Base-by-base conservation (phyloP, 2,113 vertebrate species). In the Reinhardtius hippoglossoides region DNA sequence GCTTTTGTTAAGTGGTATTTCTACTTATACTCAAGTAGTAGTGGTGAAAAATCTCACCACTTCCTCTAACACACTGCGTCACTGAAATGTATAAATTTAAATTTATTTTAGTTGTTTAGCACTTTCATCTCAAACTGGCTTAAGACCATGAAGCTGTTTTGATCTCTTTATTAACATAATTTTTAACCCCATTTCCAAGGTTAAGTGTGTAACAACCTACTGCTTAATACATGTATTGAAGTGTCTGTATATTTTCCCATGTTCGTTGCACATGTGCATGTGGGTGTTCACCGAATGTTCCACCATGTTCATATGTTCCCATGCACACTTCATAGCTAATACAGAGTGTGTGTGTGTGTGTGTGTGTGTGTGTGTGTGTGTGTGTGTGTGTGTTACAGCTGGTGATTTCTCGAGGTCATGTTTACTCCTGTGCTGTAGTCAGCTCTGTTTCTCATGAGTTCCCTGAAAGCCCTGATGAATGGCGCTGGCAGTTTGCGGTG, bases 371-470 rank as follows among this genome's bases (percentile, higher is more conserved):
- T 67, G 16, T 37, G 67, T 18, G 40, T 60, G 9, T 67, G 55
- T 69, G 71, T 48, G 10, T 56, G 3, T 26, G 67, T 71, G 37
- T 4, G 59, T 76, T 72, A 50, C 60, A 70, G 69, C 54, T 4
- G 40, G 48, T 35, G 60, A 72, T 84, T 73, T 80, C 80, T 21
- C 18, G 68, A 62, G 81, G 71, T 89, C 80, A 77, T 52, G 67
- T 75, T 87, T 76, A 73, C 80, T 50, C 48, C 48, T 69, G 2
- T 5, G 4, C 55, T 48, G 56, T 54, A 56, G 78, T 67, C 75
- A 59, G 62, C 67, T 64, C 81, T 71, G 67, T 72, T 80, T 74
- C 73, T 90, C 82, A 90, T 90, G 90, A 82, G 71, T 59, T 79
- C 60, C 63, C 62, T 85, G 75, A 79, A 77, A 74, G 68, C 42